A percentile compares a stretch with the other conserved stretches of the same genome.
Evolutionary conservation across 2,797 vertebrate genomes (phyloP).

Genomic region (Periparus ater): DNA sequence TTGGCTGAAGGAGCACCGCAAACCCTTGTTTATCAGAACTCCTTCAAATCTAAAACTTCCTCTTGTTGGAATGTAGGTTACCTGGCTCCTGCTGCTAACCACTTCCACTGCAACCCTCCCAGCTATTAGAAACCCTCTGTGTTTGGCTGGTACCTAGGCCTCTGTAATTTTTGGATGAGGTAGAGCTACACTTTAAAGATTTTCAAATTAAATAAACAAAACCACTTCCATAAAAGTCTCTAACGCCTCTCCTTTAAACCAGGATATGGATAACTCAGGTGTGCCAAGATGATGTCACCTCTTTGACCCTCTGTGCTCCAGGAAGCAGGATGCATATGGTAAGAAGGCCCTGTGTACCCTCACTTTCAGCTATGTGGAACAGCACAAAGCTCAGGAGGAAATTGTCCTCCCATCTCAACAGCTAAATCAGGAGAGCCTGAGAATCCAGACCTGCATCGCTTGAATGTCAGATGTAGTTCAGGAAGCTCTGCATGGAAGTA

Average conservation of each 20-base stretch:
- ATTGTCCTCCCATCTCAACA: background rate
- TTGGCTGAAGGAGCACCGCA: background rate
- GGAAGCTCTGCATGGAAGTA: background rate
- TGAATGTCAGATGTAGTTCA: background rate
- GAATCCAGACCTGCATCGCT: background rate
- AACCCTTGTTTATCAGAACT: constrained; percentile 44
- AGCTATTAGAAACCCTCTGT: constrained; percentile 20
- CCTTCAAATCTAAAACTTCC: constrained; percentile 61
- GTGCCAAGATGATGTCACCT: background rate
- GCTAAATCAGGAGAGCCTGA: background rate
- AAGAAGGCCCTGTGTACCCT: background rate
- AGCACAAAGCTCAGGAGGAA: background rate
- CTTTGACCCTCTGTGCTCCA: background rate
- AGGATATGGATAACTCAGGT: background rate
- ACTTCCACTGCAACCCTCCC: constrained; percentile 37
- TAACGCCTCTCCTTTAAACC: background rate
- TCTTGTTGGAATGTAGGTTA: constrained; percentile 58
- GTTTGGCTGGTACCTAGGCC: background rate
- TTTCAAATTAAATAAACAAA: background rate
- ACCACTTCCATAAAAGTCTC: background rate
- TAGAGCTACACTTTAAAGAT: background rate
- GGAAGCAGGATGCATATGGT: fast-evolving
- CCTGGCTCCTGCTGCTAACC: constrained; percentile 50
- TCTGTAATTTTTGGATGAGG: background rate
- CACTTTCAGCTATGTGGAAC: background rate